Evolutionary conservation across 2,113 vertebrate species (phyloP).

Genomic region (Cardinalis cardinalis): DNA sequence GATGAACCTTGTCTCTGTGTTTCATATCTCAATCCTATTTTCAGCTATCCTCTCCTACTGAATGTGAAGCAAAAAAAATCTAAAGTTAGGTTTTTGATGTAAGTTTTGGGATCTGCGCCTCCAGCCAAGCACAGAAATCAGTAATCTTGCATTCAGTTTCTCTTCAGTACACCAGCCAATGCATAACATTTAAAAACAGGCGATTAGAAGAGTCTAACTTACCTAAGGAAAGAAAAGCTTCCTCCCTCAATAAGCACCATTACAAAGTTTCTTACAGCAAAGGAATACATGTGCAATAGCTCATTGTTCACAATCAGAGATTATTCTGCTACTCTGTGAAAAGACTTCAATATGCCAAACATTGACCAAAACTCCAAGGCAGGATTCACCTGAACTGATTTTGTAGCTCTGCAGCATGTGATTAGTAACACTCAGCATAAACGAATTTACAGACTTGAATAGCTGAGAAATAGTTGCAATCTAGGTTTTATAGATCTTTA

Average conservation of each 20-base stretch:
- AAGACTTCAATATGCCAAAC: not conserved
- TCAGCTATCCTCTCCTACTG: not conserved
- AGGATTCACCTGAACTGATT: not conserved
- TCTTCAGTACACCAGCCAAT: not conserved
- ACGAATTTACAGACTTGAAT: not conserved
- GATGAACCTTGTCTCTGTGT: not conserved
- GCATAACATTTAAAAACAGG: not conserved
- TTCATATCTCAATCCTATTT: not conserved
- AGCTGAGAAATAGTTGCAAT: not conserved
- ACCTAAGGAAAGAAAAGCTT: not conserved
- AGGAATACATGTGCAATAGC: not conserved
- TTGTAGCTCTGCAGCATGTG: not conserved
- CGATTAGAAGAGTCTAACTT: not conserved
- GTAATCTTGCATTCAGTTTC: not conserved
- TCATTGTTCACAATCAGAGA: not conserved
- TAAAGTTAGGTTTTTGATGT: not conserved
- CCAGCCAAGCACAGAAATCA: not conserved
- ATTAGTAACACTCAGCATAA: not conserved
- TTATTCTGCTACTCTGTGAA: not conserved
- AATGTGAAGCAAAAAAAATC: not conserved
- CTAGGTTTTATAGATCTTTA: not conserved
- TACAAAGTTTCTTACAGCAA: not conserved
- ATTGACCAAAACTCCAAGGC: not conserved
- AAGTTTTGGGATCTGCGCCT: not conserved
- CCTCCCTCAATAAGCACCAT: not conserved